Percentiles rank a stretch among this genome's conserved stretches.
phyloP scores from a whole-genome alignment of 2,797 vertebrate species.

The Mareca strepera region DNA sequence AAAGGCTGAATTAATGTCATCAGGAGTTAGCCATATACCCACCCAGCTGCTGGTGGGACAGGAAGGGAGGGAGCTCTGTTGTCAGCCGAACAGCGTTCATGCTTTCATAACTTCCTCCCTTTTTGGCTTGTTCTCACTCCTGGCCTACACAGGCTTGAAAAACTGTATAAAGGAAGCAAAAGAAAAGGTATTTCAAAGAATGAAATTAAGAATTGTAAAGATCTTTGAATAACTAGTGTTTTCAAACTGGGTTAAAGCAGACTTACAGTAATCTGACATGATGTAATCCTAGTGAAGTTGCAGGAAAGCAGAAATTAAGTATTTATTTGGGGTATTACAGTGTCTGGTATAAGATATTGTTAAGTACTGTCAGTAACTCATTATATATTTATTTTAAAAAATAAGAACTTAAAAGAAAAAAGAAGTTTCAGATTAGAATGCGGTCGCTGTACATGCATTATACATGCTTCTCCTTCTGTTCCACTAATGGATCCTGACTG shows the following conservation, averaged over 20 bases:
- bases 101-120: background rate
- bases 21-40: background rate
- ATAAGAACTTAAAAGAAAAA: constrained; percentile 67
- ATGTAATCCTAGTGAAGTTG: constrained; percentile 77
- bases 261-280: constrained; percentile 78
- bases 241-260: constrained; percentile 78
- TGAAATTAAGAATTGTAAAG: constrained; percentile 68
- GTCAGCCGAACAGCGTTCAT: background rate
- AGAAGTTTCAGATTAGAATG: constrained; percentile 68
- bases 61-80: background rate
- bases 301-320: constrained; percentile 76
- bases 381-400: constrained; percentile 70
- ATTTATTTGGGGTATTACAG: constrained; percentile 73
- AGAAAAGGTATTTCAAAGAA: constrained; percentile 65
- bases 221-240: constrained; percentile 73
- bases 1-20: background rate
- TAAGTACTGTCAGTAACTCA: constrained; percentile 74
- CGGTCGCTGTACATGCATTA: constrained; percentile 72
- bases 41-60: background rate
- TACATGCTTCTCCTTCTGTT: constrained; percentile 69
- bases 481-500: constrained; percentile 70
- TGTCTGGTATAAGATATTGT: constrained; percentile 70
- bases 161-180: constrained; percentile 17
- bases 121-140: constrained; percentile 36
- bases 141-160: constrained; percentile 27